Percentiles rank a stretch among this genome's conserved stretches.
These are phyloP conservation scores for Drosophila neonasuta DNA, from an alignment of 2,888 invertebrate genomes.

Conservation along the genomic window DNA sequence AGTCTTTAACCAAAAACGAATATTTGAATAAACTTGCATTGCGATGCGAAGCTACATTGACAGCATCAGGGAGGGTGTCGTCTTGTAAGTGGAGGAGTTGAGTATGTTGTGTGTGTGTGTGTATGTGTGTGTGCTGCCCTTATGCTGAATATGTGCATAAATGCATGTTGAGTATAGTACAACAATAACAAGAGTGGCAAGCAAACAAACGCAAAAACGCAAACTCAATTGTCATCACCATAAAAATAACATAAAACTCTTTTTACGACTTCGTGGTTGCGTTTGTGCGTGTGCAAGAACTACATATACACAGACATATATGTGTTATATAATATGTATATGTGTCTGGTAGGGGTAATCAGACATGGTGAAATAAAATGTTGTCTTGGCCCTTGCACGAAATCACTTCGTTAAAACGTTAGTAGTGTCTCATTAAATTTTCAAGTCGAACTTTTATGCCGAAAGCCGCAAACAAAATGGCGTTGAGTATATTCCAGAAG, in stretches of 20 bases:
- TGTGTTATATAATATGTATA: not conserved
- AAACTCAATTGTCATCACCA: slow-evolving; percentile 78
- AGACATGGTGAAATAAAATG: not conserved
- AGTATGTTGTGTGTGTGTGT: slow-evolving; percentile 6
- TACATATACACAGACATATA: not conserved
- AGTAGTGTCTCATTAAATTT: slow-evolving; percentile 45
- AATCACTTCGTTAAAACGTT: not conserved
- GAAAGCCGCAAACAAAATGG: not conserved
- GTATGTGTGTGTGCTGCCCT: slow-evolving; percentile 1
- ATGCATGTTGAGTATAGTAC: slow-evolving; percentile 65
- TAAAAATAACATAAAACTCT: slow-evolving; percentile 78
- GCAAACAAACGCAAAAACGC: slow-evolving; percentile 60
- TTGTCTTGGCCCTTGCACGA: slow-evolving; percentile 5
- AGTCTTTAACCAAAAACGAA: slow-evolving; percentile 41
- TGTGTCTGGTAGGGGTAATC: not conserved
- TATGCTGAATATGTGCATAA: slow-evolving; percentile 50
- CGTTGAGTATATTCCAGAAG: too few relatives aligned
- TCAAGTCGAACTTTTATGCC: slow-evolving; percentile 7
- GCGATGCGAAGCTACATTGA: slow-evolving; percentile 17
- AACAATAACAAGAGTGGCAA: slow-evolving; percentile 55
- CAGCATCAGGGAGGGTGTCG: slow-evolving; percentile 37
- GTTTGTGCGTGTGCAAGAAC: slow-evolving; percentile 46
- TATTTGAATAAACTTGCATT: slow-evolving; percentile 52
- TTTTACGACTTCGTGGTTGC: slow-evolving; percentile 72
- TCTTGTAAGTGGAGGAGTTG: slow-evolving; percentile 25